Evolutionary conservation across 2,797 vertebrate species (phyloP).

Genomic region (Falco cherrug): DNA sequence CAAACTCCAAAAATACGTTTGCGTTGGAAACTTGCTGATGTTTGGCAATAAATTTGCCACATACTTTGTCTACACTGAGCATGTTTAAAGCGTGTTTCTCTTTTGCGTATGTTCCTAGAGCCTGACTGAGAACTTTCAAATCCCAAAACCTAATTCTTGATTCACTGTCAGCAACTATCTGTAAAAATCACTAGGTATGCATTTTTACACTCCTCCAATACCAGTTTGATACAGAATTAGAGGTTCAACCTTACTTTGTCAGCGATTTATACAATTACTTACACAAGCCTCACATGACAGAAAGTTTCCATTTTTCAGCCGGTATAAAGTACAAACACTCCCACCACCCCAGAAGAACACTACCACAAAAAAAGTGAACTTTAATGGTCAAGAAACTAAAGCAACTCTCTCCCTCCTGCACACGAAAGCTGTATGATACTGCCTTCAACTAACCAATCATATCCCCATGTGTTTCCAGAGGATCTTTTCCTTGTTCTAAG

Average conservation of each 20-base stretch:
- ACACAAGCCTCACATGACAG: background rate
- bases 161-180: background rate
- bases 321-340: background rate
- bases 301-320: background rate
- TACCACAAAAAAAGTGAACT: background rate
- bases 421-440: background rate
- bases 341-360: background rate
- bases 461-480: background rate
- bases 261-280: background rate
- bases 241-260: background rate
- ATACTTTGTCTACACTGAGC: fast-evolving
- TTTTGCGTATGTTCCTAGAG: background rate
- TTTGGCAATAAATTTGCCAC: background rate
- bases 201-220: background rate
- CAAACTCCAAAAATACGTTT: background rate
- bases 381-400: background rate
- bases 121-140: background rate
- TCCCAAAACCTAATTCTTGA: background rate
- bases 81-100: background rate
- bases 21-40: background rate
- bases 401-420: background rate
- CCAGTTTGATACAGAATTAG: background rate
- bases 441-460: background rate
- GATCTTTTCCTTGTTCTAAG: background rate
- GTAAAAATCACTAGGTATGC: background rate